Evolutionary conservation across 2,113 vertebrate species (phyloP).

Genomic region (Casuarius casuarius): DNA sequence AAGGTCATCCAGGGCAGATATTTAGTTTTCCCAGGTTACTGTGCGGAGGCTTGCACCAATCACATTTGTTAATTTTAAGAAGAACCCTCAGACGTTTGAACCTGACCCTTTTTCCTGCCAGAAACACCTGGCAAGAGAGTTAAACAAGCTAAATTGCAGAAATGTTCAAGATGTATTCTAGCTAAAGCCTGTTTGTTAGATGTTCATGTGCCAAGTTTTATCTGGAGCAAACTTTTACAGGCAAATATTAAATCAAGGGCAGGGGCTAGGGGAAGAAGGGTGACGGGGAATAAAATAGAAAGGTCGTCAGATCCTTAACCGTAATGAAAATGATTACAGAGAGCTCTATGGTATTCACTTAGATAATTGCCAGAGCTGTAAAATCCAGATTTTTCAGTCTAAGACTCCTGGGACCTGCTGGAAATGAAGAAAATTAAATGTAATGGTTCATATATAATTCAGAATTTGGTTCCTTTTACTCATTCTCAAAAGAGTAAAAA

Average conservation of each 20-base stretch:
- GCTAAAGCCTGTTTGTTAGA: not conserved
- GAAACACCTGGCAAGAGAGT: slow-evolving; percentile 30
- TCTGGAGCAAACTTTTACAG: slow-evolving; percentile 43
- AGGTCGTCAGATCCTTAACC: not conserved
- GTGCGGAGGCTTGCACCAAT: not conserved
- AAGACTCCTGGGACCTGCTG: slow-evolving; percentile 42
- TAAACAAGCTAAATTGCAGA: slow-evolving; percentile 19
- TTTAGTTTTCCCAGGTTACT: slow-evolving; percentile 24
- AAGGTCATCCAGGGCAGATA: not conserved
- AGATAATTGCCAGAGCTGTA: slow-evolving; percentile 45
- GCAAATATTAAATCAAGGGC: slow-evolving; percentile 11
- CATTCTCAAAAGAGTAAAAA: slow-evolving; percentile 61
- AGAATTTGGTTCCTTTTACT: slow-evolving; percentile 52
- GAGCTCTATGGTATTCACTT: slow-evolving; percentile 9
- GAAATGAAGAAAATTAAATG: slow-evolving; percentile 48
- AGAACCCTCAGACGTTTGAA: not conserved
- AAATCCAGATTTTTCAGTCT: slow-evolving; percentile 62
- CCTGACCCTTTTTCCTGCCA: not conserved
- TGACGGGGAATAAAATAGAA: slow-evolving; percentile 20
- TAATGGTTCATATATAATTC: slow-evolving; percentile 58
- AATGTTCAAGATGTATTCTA: slow-evolving; percentile 33
- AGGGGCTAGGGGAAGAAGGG: not conserved
- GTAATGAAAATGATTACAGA: slow-evolving; percentile 1
- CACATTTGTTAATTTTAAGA: not conserved
- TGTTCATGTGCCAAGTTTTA: slow-evolving; percentile 27